Evolutionary conservation across 2,113 vertebrate species (phyloP).

Genomic region (Ciconia stormi): DNA sequence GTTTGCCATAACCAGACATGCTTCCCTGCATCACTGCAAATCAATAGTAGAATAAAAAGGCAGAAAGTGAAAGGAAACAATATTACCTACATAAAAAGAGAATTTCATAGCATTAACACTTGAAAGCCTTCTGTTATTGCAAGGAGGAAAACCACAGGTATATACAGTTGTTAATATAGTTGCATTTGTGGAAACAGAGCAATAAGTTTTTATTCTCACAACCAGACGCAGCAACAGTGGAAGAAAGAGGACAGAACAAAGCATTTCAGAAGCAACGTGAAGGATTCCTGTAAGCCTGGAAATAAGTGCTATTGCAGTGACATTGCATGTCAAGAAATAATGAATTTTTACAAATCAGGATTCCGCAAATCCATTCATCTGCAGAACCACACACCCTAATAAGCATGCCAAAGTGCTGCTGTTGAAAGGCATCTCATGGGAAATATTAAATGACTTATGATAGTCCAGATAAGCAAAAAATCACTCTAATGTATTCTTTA

Average conservation of each 20-base stretch:
- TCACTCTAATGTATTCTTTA: not conserved
- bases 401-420: not conserved
- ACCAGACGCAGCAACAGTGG: not conserved
- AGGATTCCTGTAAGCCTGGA: not conserved
- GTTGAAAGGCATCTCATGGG: not conserved
- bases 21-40: not conserved
- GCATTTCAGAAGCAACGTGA: not conserved
- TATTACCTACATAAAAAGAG: not conserved
- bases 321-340: not conserved
- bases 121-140: not conserved
- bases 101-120: not conserved
- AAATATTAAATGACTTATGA: not conserved
- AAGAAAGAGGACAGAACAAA: not conserved
- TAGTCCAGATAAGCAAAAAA: not conserved
- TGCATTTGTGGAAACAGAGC: not conserved
- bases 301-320: not conserved
- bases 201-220: not conserved
- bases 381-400: not conserved
- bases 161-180: not conserved
- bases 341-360: not conserved
- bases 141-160: not conserved
- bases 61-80: not conserved
- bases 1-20: not conserved
- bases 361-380: not conserved
- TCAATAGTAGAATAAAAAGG: not conserved